Evolutionary conservation across 2,888 invertebrate genomes (phyloP), one percentile per base, ranked within the genome.

Genomic region (Drosophila tripunctata): DNA sequence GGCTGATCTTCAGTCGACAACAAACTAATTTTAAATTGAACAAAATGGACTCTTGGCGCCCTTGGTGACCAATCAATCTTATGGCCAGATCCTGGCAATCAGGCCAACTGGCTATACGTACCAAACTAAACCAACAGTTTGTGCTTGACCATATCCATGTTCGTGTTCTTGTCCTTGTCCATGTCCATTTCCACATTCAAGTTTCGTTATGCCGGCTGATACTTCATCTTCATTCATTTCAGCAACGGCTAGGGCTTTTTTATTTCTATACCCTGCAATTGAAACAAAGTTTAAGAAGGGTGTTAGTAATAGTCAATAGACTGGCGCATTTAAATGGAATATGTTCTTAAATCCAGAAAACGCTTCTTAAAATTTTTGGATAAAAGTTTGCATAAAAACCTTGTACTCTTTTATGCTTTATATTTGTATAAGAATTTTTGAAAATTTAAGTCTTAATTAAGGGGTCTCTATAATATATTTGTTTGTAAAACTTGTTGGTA

Each of bases 211-310:
- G 56, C 60, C 44, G 14, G 15, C 60, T 62, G 38, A 63, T 38
- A 77, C 78, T 81, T 84, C 75, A 84, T 87, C 87, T 81, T 87
- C 85, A 87, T 81, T 87, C 71, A 80, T 87, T 80, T 81, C 54
- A 61, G 45, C 86, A 86, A 82, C 79, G 72, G 70, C 81, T 52
- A 12, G 33, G 43, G 51, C 35, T 64, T 66, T 60, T 62, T 36
- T 14, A 12, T 31, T 22, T 40, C 6, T 1, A 19, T 27, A 7
- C 31, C 56, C 50, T 33, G 40, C 7, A 38, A 4, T 5, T 27
- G 2, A 1, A 2, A 47, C 5, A 14, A 0, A 1, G 0, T 10
- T 17, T 44, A n/a, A 1, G 12, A 17, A 14, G 27, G 27, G 38
- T n/a, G n/a, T n/a, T n/a, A 2, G 8, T 27, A n/a, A 24, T 24